Evolutionary conservation across 2,797 vertebrate species (phyloP).

Genomic region (Florisuga fusca): DNA sequence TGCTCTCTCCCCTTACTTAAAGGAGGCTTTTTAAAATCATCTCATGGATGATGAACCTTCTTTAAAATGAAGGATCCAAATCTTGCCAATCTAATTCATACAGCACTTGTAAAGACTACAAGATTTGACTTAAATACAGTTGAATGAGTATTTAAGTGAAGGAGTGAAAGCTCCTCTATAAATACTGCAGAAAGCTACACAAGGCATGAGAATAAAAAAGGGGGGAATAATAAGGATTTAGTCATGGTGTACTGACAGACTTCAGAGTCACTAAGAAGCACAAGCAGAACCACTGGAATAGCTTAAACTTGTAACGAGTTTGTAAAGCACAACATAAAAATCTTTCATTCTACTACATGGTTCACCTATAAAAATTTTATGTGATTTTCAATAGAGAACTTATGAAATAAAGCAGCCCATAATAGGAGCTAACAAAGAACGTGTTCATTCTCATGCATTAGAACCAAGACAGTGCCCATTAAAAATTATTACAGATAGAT

Average conservation of each 20-base stretch:
- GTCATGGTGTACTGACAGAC: not conserved
- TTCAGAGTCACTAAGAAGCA: not conserved
- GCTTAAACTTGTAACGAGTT: conserved; percentile 15
- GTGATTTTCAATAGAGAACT: conserved; percentile 42
- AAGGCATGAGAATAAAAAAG: not conserved
- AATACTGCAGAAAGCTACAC: not conserved
- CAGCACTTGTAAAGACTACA: not conserved
- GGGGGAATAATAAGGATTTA: conserved; percentile 1
- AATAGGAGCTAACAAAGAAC: not conserved
- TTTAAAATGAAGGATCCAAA: not conserved
- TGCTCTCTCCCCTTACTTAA: not conserved
- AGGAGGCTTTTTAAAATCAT: not conserved
- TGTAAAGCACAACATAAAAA: conserved; percentile 32
- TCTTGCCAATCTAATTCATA: not conserved
- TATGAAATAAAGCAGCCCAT: conserved; percentile 34
- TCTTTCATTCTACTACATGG: not conserved
- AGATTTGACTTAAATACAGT: not conserved
- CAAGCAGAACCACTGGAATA: not conserved
- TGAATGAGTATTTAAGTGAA: not conserved
- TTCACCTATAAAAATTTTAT: conserved; percentile 52
- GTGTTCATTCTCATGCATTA: not conserved
- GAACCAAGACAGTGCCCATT: not conserved
- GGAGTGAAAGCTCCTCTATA: conserved; percentile 1
- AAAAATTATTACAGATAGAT: conserved; percentile 5
- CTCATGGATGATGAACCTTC: not conserved